Percentiles rank a stretch among this genome's conserved stretches.
Evolutionary conservation across 37 sponge, comb jelly and placozoan species (phyloP).

Genomic region (Geodia barretti): DNA sequence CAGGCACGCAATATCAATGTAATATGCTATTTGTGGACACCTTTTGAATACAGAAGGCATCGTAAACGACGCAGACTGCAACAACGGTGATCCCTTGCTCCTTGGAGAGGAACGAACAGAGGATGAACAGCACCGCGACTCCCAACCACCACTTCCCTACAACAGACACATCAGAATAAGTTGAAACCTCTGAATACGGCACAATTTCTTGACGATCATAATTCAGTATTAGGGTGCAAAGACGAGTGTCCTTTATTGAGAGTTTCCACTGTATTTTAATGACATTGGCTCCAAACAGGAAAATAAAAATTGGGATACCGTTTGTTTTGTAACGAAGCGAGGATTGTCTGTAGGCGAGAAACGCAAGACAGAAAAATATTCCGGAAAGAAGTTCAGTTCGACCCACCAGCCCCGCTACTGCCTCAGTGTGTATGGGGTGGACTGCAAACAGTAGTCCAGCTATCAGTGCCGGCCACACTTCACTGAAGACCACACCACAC

Average conservation of each 20-base stretch:
- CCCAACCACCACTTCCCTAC: too few species aligned
- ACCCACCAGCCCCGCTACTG: slow-evolving; percentile 89
- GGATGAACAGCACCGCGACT: slow-evolving; percentile 22
- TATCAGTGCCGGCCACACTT: slow-evolving; percentile 34
- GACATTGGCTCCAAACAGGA: slow-evolving; percentile 13
- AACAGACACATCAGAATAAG: too few species aligned
- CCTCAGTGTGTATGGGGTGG: slow-evolving; percentile 54
- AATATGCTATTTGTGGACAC: slow-evolving; percentile 1
- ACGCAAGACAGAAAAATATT: slow-evolving; percentile 73
- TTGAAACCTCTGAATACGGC: too few species aligned
- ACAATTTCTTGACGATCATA: too few species aligned
- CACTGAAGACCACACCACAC: slow-evolving; percentile 36
- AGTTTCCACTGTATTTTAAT: not conserved
- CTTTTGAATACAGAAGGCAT: slow-evolving; percentile 53
- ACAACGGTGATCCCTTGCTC: slow-evolving; percentile 89
- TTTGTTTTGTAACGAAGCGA: too few species aligned
- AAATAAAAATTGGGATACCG: too few species aligned
- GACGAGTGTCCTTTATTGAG: not conserved
- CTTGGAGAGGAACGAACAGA: slow-evolving; percentile 78
- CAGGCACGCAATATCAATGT: too few species aligned
- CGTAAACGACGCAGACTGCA: slow-evolving; percentile 71
- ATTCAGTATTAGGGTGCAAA: too few species aligned
- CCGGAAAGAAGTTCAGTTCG: slow-evolving; percentile 87
- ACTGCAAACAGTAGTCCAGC: slow-evolving; percentile 65
- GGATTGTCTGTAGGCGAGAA: slow-evolving; percentile 55